Evolutionary conservation across 2,888 invertebrate species (phyloP).

Genomic region (Nephrotoma guestfalica): DNA sequence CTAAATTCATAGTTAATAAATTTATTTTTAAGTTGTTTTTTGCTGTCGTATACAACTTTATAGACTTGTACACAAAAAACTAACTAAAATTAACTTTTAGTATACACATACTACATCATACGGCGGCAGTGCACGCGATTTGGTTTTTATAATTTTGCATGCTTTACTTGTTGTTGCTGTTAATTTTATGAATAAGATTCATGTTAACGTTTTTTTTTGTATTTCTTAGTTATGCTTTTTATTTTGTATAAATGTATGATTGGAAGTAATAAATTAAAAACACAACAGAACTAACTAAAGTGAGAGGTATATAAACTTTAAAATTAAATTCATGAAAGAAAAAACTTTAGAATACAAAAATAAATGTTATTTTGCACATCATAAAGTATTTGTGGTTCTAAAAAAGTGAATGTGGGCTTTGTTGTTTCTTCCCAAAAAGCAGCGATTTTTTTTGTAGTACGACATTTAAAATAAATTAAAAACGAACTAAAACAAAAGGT

Average conservation of each 20-base stretch:
- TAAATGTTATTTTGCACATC: not conserved
- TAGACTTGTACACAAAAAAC: not conserved
- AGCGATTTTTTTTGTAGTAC: not conserved
- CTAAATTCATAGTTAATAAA: not conserved
- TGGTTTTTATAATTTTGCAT: not conserved
- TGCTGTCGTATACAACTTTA: not conserved
- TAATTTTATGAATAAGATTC: not conserved
- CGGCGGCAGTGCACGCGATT: not conserved
- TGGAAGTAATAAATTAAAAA: not conserved
- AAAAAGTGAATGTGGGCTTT: not conserved
- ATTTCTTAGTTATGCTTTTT: not conserved
- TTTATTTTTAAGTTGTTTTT: not conserved
- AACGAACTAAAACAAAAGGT: not conserved
- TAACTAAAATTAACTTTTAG: not conserved
- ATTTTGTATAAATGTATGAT: not conserved
- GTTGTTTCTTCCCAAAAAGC: not conserved
- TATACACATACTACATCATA: not conserved
- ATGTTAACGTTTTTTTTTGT: not conserved
- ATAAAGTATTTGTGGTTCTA: not conserved
- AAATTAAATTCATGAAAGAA: not conserved
- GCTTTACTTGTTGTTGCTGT: not conserved
- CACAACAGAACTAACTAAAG: not conserved
- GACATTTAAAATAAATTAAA: not conserved
- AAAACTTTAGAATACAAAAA: not conserved
- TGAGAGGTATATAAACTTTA: slow-evolving; percentile 3